Evolutionary conservation across 2,113 vertebrate genomes (phyloP), one percentile per base, ranked within the genome.

Genomic region (Scartelaos histophorus): DNA sequence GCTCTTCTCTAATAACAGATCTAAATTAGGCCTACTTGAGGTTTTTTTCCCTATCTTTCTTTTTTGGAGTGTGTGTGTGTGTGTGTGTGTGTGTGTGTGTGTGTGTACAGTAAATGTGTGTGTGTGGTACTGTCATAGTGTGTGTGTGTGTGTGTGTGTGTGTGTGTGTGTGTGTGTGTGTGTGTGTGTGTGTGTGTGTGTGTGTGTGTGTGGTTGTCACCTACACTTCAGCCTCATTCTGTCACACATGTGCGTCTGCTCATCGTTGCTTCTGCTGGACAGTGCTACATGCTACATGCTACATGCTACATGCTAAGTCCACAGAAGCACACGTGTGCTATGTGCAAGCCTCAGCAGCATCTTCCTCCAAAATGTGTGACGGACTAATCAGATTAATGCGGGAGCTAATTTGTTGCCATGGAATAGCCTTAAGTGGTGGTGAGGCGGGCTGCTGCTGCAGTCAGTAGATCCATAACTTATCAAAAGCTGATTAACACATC

Each of bases 401-500:
- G 76, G 34, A 66, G 84, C 79, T 88, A 80, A 89, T 90, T 84
- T 78, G 66, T 43, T 71, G 58, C 81, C 21, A 68, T 57, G 1
- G 67, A 66, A 69, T 57, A 16, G 47, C 47, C 47, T 19, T 54
- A 54, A 54, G 56, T 25, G 11, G 56, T 25, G 24, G 34, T 38
- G 61, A 34, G 38, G 35, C 5, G 74, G 47, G 46, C 34, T 69
- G 74, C 72, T 75, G 73, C 54, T 10, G 22, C 56, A 58, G 60
- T 71, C 73, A 69, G 75, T 22, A 56, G 81, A 89, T 90, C 78
- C 84, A 85, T 74, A 83, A 87, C 78, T 85, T 87, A 86, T 87
- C 69, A 21, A 87, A 92, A 92, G 93, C 89, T 88, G 90, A 93
- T 92, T 92, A 92, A 76, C 71, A 82, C 82, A 74, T 88, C 79